These are phyloP conservation scores for Stenolophus ochropezus DNA, from an alignment of 2,888 invertebrate species.

Conservation along the genomic window DNA sequence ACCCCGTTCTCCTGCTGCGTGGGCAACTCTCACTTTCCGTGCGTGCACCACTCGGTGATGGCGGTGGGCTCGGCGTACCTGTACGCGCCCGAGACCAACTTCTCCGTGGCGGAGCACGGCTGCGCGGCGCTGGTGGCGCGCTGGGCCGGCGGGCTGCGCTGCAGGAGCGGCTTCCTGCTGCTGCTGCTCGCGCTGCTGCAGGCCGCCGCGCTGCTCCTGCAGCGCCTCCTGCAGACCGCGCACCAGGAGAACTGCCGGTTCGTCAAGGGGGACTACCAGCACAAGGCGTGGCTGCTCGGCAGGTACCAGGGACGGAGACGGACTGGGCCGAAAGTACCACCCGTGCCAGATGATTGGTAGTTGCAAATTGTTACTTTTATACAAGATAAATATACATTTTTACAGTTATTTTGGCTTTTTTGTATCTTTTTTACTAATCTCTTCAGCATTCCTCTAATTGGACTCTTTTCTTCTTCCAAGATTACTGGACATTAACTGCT, in stretches of 20 bases:
- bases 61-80: conserved; percentile 75
- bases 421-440: too few species aligned
- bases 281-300: conserved; percentile 70
- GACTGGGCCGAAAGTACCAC: conserved; percentile 62
- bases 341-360: conserved; percentile 61
- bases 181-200: conserved; percentile 11
- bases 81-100: conserved; percentile 73
- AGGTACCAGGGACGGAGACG: conserved; percentile 65
- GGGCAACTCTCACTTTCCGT: conserved; percentile 75
- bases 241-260: conserved; percentile 67
- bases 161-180: conserved; percentile 61
- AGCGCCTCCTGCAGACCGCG: conserved; percentile 70
- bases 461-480: too few species aligned
- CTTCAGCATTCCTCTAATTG: too few species aligned
- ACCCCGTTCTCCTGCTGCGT: conserved; percentile 81
- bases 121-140: conserved; percentile 68
- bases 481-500: too few species aligned
- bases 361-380: neutral
- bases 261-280: conserved; percentile 66
- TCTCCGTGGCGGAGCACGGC: conserved; percentile 70
- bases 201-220: neutral
- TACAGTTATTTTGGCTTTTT: neutral
- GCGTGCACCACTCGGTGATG: conserved; percentile 78
- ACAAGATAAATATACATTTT: neutral
- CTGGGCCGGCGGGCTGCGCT: conserved; percentile 68